Percentiles rank a stretch among this genome's conserved stretches.
phyloP scores from a whole-genome alignment of 1,140 invertebrate genomes.

The Heliconius himera region DNA sequence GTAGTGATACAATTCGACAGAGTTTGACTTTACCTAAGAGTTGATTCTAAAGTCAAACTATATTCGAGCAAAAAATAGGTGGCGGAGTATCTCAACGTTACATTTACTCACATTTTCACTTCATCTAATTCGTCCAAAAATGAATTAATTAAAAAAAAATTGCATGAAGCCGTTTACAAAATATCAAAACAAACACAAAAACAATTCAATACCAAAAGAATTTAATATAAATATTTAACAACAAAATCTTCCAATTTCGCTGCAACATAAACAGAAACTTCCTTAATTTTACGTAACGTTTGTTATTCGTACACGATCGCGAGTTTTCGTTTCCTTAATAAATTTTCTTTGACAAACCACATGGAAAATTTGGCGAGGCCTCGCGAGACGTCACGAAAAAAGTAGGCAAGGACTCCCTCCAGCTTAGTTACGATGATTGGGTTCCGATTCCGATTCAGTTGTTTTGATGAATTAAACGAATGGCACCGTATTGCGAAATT shows the following conservation, averaged over 20 bases:
- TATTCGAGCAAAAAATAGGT: no score
- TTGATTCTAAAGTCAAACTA: no score
- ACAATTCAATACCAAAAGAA: background rate
- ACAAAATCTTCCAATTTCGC: conserved; percentile 1
- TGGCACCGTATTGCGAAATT: background rate
- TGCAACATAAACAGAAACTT: conserved; percentile 15
- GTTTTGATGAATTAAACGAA: conserved; percentile 22
- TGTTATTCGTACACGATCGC: conserved; percentile 25
- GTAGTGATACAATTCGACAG: no score
- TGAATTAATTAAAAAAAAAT: no score
- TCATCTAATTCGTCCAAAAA: no score
- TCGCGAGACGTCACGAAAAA: conserved; percentile 30
- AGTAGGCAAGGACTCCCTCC: conserved; percentile 16
- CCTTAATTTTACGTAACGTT: conserved; percentile 19
- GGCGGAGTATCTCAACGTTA: no score
- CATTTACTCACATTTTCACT: no score
- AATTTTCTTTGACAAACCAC: conserved; percentile 46
- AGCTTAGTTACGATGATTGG: conserved; percentile 42
- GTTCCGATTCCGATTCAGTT: conserved; percentile 32
- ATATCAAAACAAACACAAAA: background rate
- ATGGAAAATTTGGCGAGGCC: conserved; percentile 39
- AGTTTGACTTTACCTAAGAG: no score
- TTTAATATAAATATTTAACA: conserved; percentile 4
- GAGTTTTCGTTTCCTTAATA: conserved; percentile 21
- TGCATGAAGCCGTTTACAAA: no score